Conservation (phyloP, 2,888 invertebrate genomes). For the Cheilosia scutellata region DNA sequence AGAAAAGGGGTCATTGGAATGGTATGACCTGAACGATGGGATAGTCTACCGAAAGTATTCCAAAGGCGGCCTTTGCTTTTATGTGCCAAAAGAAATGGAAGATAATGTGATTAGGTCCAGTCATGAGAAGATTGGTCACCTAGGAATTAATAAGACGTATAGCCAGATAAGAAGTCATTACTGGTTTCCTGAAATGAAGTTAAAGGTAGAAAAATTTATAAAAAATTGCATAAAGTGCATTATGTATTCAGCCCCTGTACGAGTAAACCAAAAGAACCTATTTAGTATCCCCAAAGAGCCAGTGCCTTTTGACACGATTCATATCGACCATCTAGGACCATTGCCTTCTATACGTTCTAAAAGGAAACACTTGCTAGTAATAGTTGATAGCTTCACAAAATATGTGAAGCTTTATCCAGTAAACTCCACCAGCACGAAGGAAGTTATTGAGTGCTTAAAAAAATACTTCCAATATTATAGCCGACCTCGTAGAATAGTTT, state of each 20-base stretch:
- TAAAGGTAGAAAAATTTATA: no score
- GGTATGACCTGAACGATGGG: no score
- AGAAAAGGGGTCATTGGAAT: no score
- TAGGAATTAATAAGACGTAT: no score
- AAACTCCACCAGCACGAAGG: not conserved
- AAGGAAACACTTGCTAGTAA: not conserved
- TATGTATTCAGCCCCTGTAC: not conserved
- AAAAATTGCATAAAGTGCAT: not conserved
- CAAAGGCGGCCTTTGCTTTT: no score
- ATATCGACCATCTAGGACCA: conserved; percentile 60
- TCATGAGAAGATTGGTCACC: no score
- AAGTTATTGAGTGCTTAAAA: not conserved
- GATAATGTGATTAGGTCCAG: no score
- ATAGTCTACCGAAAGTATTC: no score
- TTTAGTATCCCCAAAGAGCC: not conserved
- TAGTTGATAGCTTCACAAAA: no score
- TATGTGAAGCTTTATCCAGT: not conserved
- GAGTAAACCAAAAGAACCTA: not conserved
- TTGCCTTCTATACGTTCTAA: not conserved
- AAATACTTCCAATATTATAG: conserved; percentile 10
- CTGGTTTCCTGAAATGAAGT: no score
- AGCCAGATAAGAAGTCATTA: no score
- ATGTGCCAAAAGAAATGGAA: no score
- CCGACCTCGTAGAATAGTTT: conserved; percentile 77
- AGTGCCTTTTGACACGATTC: conserved; percentile 79